Conservation (phyloP, 2,888 invertebrate genomes). For the Leucophora obtusa region DNA sequence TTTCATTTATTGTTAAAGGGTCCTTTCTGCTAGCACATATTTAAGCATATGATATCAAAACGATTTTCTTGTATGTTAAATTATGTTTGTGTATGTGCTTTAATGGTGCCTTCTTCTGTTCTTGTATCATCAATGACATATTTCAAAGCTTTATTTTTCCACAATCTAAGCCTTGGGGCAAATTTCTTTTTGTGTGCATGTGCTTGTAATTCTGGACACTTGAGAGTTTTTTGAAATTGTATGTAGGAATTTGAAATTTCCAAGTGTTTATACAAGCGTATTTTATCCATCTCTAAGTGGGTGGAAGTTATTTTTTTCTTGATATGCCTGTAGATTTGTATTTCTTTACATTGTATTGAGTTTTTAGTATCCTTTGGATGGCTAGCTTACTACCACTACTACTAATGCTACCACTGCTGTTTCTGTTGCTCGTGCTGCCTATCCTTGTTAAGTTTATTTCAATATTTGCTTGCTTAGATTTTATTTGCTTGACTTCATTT, state of each 20-base stretch:
- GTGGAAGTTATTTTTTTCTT: background rate
- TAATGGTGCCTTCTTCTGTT: conserved; percentile 14
- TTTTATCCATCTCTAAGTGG: conserved; percentile 4
- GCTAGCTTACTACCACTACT: too few species aligned
- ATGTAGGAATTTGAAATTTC: conserved; percentile 42
- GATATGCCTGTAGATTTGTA: conserved; percentile 28
- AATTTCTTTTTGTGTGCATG: conserved; percentile 16
- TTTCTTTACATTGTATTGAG: background rate
- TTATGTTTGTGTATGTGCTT: conserved; percentile 48
- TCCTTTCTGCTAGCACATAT: background rate
- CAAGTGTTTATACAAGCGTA: conserved; percentile 45
- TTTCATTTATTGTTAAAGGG: background rate
- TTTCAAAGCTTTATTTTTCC: conserved; percentile 33
- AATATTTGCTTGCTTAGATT: conserved; percentile 58
- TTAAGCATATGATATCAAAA: conserved; percentile 55
- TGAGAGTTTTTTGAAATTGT: conserved; percentile 28
- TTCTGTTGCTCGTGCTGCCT: background rate
- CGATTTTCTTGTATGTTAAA: conserved; percentile 44
- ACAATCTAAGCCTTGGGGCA: conserved; percentile 40
- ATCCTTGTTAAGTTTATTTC: conserved; percentile 55
- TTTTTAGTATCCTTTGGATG: background rate
- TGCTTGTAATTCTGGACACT: conserved; percentile 26
- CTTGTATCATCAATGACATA: conserved; percentile 43
- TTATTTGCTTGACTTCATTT: conserved; percentile 64
- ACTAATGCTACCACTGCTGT: too few species aligned